Base-by-base conservation (phyloP, 2,113 vertebrate species). In the Mirza zaza region DNA sequence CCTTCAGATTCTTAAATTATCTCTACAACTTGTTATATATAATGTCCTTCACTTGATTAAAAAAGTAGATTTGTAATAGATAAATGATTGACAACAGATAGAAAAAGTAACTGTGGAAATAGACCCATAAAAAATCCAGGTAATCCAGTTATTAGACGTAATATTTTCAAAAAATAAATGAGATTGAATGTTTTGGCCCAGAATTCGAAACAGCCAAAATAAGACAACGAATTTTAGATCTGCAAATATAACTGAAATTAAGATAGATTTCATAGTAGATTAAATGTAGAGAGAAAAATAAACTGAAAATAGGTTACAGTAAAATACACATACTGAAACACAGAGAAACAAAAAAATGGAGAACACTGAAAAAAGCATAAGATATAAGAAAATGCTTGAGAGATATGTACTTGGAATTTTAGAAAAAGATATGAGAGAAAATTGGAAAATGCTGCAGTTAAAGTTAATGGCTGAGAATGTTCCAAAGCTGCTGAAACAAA, bases 171-270 rank as follows among this genome's bases (percentile, higher is more conserved):
- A 92, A 83, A 77, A 65, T 70, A 85, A 92, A 32, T 12, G 45
- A 45, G 11, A 75, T 32, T 13, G 5, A 48, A 73, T 34, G 2
- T 85, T 93, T 85, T 61, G 68, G 8, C 50, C 80, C 67, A 82
- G 3, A 92, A 90, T 14, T 81, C 1, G 21, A 92, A 76, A 39
- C 42, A n/a, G 75, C 87, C 17, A 45, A 55, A 20, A 91, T 14
- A 52, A 75, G 82, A 5, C 90, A 82, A 93, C 82, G 3, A 84
- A 95, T 84, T 87, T 93, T 87, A 71, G 36, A 59, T 23, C 27
- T 90, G 15, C 59, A 88, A 84, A 50, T 77, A 83, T 34, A 39
- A 63, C 11, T 94, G 18, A 91, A 84, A 94, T 94, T 84, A 95
- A 67, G 32, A 73, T 15, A 93, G 39, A 85, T 85, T 91, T 88